Percentiles rank a stretch among this genome's conserved stretches.
These are phyloP conservation scores for Onychomys torridus DNA, from an alignment of 2,797 vertebrate genomes.

Conservation along the genomic window DNA sequence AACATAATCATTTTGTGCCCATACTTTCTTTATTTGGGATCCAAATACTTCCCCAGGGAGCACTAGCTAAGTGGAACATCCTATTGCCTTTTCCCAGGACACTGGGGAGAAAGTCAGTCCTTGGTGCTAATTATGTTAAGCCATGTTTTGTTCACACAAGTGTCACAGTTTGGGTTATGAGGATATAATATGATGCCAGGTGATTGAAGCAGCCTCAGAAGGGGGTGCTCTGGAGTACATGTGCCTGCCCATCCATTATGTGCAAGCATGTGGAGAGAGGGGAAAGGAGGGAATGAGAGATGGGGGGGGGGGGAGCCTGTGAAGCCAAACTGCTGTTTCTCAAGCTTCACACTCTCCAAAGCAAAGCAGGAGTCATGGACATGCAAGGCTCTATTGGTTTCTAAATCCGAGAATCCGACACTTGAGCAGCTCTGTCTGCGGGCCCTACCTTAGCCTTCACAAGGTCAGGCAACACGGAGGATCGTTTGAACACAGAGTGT, in stretches of 20 bases:
- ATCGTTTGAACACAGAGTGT: constrained; percentile 53
- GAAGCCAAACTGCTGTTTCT: constrained; percentile 75
- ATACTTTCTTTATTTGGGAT: background rate
- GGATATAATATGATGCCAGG: background rate
- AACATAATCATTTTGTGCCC: background rate
- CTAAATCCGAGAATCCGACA: constrained; percentile 63
- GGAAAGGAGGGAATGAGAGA: constrained; percentile 76
- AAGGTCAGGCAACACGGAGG: background rate
- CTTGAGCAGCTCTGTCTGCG: constrained; percentile 65
- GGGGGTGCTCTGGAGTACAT: constrained; percentile 21
- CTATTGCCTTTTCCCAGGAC: background rate
- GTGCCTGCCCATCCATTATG: constrained; percentile 67
- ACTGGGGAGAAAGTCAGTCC: background rate
- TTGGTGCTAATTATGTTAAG: background rate
- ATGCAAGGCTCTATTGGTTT: background rate
- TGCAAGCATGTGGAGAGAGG: constrained; percentile 39
- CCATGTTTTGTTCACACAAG: constrained; percentile 3
- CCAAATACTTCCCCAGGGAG: background rate
- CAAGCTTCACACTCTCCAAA: background rate
- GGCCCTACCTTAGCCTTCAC: constrained; percentile 47
- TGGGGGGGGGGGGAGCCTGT: constrained; percentile 71
- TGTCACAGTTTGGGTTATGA: background rate
- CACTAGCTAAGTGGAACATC: background rate
- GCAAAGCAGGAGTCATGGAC: background rate
- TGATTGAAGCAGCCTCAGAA: background rate